Evolutionary conservation across 2,797 vertebrate genomes (phyloP), one percentile per base, ranked within the genome.

Genomic region (Schizopygopsis malacanthus): DNA sequence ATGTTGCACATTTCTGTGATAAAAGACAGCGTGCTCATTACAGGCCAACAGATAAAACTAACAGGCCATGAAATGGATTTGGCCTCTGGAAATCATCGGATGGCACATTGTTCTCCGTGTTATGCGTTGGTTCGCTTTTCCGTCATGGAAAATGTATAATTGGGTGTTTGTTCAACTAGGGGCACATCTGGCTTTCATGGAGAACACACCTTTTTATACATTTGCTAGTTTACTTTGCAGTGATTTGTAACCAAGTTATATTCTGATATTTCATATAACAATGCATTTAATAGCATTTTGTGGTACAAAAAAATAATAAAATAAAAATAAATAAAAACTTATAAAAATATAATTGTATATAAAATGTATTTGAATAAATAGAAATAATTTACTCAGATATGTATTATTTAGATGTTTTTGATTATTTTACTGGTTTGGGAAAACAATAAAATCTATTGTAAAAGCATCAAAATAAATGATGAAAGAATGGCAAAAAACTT

Each of bases 51-150:
- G 79, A 86, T 85, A 69, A 85, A 76, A 70, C 85, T 80, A 87
- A 69, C 84, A 85, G 47, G 75, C 81, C 61, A 81, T 86, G 85
- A 89, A 86, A 69, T 78, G 71, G 67, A 45, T 33, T 79, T 50
- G 81, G 54, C 72, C 82, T 85, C 43, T 43, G 70, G 79, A 83
- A 81, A 76, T 61, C 41, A 80, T 78, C 56, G 80, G 63, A 79
- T 88, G 50, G 11, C 50, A 50, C 70, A 75, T 28, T 45, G 77
- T 63, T 2, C 15, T 85, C 69, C n/a, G 61, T 84, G 65, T 72
- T 47, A 41, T 59, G 25, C 20, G 16, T 22, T 10, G 28, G 65
- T 47, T 41, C 18, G 18, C 22, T 77, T 67, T 65, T 84, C 59
- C 11, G 28, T 50, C 1, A 2, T 65, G 20, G 2, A 18, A 77